A percentile compares a stretch with the other conserved stretches of the same genome.
phyloP scores from a whole-genome alignment of 2,888 invertebrate species.

The Allolobophora icterica region DNA sequence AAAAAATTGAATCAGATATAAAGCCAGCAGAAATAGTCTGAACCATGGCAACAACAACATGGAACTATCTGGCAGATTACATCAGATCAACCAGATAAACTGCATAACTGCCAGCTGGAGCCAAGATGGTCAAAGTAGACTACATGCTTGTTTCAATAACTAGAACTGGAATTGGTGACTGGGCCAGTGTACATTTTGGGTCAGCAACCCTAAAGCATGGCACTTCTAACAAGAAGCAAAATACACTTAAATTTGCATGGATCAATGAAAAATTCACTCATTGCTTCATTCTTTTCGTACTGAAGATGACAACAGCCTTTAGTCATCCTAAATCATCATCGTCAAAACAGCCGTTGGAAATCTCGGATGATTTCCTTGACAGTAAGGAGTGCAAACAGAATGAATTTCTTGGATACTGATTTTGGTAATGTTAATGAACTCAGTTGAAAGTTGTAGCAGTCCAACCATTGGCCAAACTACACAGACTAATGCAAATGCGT shows the following conservation, averaged over 20 bases:
- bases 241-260: not conserved
- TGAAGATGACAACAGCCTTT: not conserved
- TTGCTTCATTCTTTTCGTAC: not conserved
- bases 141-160: not conserved
- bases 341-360: not conserved
- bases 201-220: not conserved
- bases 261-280: not conserved
- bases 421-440: not conserved
- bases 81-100: not conserved
- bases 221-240: not conserved
- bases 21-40: not conserved
- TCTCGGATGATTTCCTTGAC: not conserved
- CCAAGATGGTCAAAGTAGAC: no score
- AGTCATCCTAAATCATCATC: not conserved
- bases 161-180: not conserved
- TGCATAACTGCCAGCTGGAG: not conserved
- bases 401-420: not conserved
- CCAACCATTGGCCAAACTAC: not conserved
- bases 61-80: not conserved
- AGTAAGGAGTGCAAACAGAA: not conserved
- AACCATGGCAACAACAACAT: not conserved
- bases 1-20: slow-evolving; percentile 7
- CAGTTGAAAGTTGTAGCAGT: not conserved
- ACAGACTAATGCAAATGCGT: not conserved
- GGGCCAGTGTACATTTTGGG: not conserved